Evolutionary conservation across 2,797 vertebrate genomes (phyloP), one percentile per base, ranked within the genome.

Genomic region (Gastrophryne carolinensis): DNA sequence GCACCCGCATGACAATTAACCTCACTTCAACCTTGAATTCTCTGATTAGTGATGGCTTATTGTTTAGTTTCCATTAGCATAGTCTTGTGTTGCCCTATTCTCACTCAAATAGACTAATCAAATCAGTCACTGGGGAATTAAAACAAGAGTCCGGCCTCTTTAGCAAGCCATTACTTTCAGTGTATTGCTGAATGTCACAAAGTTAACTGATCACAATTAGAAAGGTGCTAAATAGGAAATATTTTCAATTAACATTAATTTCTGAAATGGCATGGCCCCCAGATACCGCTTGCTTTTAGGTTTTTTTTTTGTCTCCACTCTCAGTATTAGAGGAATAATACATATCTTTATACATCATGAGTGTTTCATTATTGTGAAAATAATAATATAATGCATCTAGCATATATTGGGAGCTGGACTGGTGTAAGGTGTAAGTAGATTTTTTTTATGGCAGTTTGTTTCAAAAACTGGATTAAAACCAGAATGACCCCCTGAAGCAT

Each of bases 11-110:
- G 89, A 95, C 92, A 95, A 95, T 96, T 96, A 95, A 95, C 93
- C 93, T 95, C 91, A 92, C 91, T 90, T 91, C 90, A 94, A 94
- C 92, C 94, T 93, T 94, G 90, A 94, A 91, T 91, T 94, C 91
- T 93, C 91, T 95, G 92, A 95, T 95, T 97, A 94, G 95, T 94
- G 90, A 95, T 93, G 93, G 91, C 89, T 91, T 91, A 92, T 96
- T 97, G 92, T 95, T 94, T 95, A 86, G 85, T 81, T 86, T 84
- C 87, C 89, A 91, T 94, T 94, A 94, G 90, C 89, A 94, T 91
- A 89, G 90, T 87, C 91, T 90, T 88, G 83, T 90, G 89, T 91
- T 92, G 88, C 89, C 90, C 89, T 91, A 89, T 90, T 92, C 83
- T 87, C 89, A 92, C 90, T 89, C 83, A 83, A 90, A 89, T 89